A percentile compares a stretch with the other conserved stretches of the same genome.
Evolutionary conservation across 1,140 invertebrate genomes (phyloP).

Genomic region (Drosophila saltans): DNA sequence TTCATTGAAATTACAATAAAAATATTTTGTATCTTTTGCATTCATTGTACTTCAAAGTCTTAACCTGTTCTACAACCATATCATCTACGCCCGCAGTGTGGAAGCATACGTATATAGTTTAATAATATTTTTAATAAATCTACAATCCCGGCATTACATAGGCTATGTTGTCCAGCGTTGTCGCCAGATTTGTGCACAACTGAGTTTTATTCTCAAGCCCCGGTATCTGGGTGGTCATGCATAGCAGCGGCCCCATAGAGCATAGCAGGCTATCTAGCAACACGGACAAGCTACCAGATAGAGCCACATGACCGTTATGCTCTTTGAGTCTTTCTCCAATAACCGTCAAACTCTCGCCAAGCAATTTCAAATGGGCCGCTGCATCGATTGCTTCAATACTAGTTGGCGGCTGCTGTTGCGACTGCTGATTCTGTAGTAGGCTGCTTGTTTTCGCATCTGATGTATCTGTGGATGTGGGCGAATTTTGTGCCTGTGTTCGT

Average conservation of each 20-base stretch:
- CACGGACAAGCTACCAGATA: slow-evolving; percentile 97
- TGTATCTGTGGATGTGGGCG: neutral
- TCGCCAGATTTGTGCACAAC: slow-evolving; percentile 88
- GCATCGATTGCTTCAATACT: slow-evolving; percentile 94
- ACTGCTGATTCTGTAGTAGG: slow-evolving; percentile 16
- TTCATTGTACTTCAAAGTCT: slow-evolving; percentile 1
- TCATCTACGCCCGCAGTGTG: neutral
- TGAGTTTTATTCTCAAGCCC: slow-evolving; percentile 84
- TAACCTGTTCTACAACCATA: neutral
- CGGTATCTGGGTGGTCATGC: slow-evolving; percentile 93
- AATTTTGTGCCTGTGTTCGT: neutral
- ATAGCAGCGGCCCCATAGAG: slow-evolving; percentile 94
- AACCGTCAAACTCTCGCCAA: slow-evolving; percentile 96
- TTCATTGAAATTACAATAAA: slow-evolving; percentile 7
- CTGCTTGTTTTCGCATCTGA: neutral
- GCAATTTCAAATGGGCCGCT: slow-evolving; percentile 95
- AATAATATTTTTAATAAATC: slow-evolving; percentile 44
- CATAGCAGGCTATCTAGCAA: slow-evolving; percentile 97
- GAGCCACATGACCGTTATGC: slow-evolving; percentile 96
- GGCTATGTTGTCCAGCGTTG: slow-evolving; percentile 96
- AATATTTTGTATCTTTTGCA: neutral
- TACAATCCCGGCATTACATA: slow-evolving; percentile 98
- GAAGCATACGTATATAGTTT: slow-evolving; percentile 11
- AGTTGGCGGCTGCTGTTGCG: slow-evolving; percentile 54
- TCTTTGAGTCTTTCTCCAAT: slow-evolving; percentile 96